Evolutionary conservation across 2,797 vertebrate species (phyloP).

Genomic region (Hyperoplus immaculatus): DNA sequence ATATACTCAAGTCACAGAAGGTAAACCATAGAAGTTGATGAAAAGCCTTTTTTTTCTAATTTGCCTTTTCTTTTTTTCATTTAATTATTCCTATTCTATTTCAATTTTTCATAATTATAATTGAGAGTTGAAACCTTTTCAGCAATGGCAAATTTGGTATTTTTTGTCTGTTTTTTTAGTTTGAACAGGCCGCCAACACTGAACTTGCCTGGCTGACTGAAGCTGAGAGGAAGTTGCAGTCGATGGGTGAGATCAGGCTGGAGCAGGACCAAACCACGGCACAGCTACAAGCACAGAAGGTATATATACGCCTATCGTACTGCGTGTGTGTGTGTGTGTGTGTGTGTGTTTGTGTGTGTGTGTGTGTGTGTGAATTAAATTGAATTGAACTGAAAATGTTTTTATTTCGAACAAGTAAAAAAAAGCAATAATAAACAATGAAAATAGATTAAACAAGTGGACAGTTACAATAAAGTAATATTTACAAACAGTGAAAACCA

Average conservation of each 20-base stretch:
- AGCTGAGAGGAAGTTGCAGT: slow-evolving; percentile 91
- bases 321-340: background rate
- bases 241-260: slow-evolving; percentile 93
- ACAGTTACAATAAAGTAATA: no score
- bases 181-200: slow-evolving; percentile 93
- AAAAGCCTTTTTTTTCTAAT: background rate
- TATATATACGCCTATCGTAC: slow-evolving; percentile 68
- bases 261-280: slow-evolving; percentile 94
- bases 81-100: background rate
- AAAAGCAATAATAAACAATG: no score
- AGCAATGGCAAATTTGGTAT: background rate
- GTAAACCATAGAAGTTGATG: slow-evolving; percentile 75
- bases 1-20: slow-evolving; percentile 94
- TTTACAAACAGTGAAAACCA: no score
- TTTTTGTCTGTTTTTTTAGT: slow-evolving; percentile 84
- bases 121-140: background rate
- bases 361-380: slow-evolving; percentile 6
- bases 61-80: slow-evolving; percentile 19
- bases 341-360: slow-evolving; percentile 23
- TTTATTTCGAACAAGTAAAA: no score
- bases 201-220: slow-evolving; percentile 94
- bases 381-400: no score
- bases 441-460: no score
- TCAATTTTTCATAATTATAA: background rate
- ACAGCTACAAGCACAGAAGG: slow-evolving; percentile 98